phyloP scores from a whole-genome alignment of 2,113 vertebrate species.

The Pluvianellus socialis region DNA sequence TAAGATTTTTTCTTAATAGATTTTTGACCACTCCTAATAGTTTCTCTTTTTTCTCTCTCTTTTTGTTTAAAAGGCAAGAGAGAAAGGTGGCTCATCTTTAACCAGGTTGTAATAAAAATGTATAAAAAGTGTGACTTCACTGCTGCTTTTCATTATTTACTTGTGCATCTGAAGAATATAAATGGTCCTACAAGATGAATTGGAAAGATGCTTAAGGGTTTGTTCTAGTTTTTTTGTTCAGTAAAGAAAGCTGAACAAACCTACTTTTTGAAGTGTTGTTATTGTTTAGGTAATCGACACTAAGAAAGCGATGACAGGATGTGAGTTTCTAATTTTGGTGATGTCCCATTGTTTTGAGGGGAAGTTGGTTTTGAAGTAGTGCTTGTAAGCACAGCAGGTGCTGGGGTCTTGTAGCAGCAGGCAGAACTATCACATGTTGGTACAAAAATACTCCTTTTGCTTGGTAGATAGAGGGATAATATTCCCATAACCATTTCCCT shows the following conservation, averaged over 20 bases:
- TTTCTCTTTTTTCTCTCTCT: background rate
- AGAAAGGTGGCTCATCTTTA: background rate
- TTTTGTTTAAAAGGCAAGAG: background rate
- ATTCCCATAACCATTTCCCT: background rate
- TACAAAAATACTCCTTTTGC: slow-evolving; percentile 8
- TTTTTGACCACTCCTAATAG: background rate
- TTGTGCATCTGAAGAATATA: background rate
- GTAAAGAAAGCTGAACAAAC: background rate
- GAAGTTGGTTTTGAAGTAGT: slow-evolving; percentile 36
- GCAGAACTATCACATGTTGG: background rate
- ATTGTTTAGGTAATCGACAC: slow-evolving; percentile 43
- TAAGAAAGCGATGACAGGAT: slow-evolving; percentile 19
- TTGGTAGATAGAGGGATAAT: background rate
- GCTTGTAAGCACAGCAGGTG: slow-evolving; percentile 42
- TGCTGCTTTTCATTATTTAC: background rate
- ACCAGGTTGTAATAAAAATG: background rate
- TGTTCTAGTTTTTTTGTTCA: background rate
- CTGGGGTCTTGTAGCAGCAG: slow-evolving; percentile 7
- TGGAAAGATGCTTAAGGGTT: background rate
- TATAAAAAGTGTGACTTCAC: background rate
- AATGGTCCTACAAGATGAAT: background rate
- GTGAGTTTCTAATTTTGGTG: slow-evolving; percentile 53
- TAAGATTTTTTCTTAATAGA: background rate
- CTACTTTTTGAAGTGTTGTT: slow-evolving; percentile 9
- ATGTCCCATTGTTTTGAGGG: slow-evolving; percentile 41